Conservation (phyloP, 2,113 vertebrate genomes). For the Toxotes chatareus region DNA sequence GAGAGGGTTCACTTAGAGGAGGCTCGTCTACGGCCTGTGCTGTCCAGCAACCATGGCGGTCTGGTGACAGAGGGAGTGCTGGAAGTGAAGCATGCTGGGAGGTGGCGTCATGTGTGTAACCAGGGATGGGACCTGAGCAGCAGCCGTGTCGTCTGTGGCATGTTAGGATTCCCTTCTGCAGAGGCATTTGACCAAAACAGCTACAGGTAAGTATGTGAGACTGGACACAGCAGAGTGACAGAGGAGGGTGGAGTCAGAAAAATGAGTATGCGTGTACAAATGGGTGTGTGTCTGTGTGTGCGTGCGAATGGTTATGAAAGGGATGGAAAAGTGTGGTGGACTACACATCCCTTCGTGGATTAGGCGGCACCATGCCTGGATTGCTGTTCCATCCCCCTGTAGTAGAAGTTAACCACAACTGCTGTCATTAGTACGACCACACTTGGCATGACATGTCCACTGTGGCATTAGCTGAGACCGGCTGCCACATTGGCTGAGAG, state of each 20-base stretch:
- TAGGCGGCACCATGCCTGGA: constrained; percentile 22
- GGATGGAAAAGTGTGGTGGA: constrained; percentile 53
- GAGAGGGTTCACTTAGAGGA: constrained; percentile 84
- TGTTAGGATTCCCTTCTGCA: constrained; percentile 93
- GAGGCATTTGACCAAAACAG: constrained; percentile 82
- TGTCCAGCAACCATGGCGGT: constrained; percentile 81
- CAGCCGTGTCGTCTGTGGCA: constrained; percentile 93
- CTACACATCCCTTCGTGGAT: constrained; percentile 45
- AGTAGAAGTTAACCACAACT: constrained; percentile 65
- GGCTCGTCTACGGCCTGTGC: constrained; percentile 90
- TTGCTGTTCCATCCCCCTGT: constrained; percentile 50
- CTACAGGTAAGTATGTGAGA: constrained; percentile 88
- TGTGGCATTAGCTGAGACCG: constrained; percentile 49
- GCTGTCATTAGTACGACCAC: constrained; percentile 73
- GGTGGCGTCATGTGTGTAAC: constrained; percentile 93
- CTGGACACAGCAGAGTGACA: background rate
- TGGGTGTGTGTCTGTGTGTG: background rate
- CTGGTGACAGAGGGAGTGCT: constrained; percentile 92
- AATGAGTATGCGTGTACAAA: background rate
- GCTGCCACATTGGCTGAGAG: constrained; percentile 48
- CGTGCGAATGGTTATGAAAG: constrained; percentile 36
- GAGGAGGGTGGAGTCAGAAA: background rate
- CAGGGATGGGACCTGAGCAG: constrained; percentile 89
- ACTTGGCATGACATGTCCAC: constrained; percentile 60
- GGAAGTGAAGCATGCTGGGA: constrained; percentile 92